A percentile compares a stretch with the other conserved stretches of the same genome.
Evolutionary conservation across 2,113 vertebrate species (phyloP).

Genomic region (Aspiorhynchus laticeps): DNA sequence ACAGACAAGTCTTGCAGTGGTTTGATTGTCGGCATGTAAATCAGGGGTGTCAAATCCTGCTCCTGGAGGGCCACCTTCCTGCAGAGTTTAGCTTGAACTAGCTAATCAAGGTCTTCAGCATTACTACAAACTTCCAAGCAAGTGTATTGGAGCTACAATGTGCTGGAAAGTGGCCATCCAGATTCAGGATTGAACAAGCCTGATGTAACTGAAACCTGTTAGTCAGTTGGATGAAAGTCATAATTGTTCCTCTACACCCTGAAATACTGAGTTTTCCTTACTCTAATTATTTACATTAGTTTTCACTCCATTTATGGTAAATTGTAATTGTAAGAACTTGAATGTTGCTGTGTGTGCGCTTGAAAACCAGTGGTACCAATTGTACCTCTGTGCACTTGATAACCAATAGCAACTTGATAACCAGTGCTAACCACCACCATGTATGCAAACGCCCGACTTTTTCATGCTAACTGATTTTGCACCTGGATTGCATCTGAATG

Average conservation of each 20-base stretch:
- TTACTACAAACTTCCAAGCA: too few relatives aligned
- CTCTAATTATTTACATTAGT: not conserved
- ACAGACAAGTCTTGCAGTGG: not conserved
- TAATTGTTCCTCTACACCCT: not conserved
- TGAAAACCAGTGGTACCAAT: not conserved
- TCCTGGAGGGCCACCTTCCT: not conserved
- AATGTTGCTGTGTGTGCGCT: not conserved
- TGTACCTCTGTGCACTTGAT: not conserved
- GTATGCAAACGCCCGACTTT: not conserved
- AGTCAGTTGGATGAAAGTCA: conserved; percentile 4
- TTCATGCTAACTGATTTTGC: not conserved
- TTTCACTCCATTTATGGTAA: not conserved
- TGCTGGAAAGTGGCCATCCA: not conserved
- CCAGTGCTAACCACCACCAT: not conserved
- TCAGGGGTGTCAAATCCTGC: not conserved
- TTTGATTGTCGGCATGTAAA: conserved; percentile 44
- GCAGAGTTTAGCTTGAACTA: not conserved
- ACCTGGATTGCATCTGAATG: not conserved
- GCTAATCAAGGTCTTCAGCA: not conserved
- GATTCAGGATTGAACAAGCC: not conserved
- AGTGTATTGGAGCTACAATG: not conserved
- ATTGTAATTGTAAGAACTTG: not conserved
- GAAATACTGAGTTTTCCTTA: not conserved
- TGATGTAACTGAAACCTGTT: not conserved
- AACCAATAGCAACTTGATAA: not conserved